Base-by-base conservation (phyloP, 2,888 invertebrate species). In the Spisula subtruncata region DNA sequence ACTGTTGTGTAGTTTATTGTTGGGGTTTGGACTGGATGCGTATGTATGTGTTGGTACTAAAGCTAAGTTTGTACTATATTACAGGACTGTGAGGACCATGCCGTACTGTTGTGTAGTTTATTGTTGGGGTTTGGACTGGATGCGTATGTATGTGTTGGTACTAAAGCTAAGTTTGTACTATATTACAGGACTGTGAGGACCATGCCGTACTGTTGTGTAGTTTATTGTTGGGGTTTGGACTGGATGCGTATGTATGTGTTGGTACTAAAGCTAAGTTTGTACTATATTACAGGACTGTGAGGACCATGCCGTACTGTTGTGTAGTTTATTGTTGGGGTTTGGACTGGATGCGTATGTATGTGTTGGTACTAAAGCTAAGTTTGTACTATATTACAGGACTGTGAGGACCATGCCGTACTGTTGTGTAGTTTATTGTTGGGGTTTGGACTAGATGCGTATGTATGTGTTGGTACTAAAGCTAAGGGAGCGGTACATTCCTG, bases 21-120 rank as follows among this genome's bases (percentile, higher is more conserved):
- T 97, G 46, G 97, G 97, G 5, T 97, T 97, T 94, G 97, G 97
- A 20, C 94, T 97, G 35, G 96, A 97, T 92, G 96, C 97, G 12
- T 97, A 96, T 90, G 96, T 97, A 6, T 96, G 96, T 95, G 95
- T 96, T 6, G 97, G 97, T 12, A 96, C 96, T 16, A 96, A 96
- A 86, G 90, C 92, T 14, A 96, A 96, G 85, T 56, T 56, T 56
- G 41, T 56, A 6, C 20, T 20, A 25, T 25, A 66, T 75, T 75
- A 18, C 91, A 96, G 96, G 96, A 96, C 88, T 95, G 95, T 94
- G 96, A 96, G 89, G 96, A 97, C 93, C 97, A 97, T 93, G 96
- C 97, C 16, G 91, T 95, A 4, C 88, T 97, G 66, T 94, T 97
- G 54, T 97, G 97, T 87, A 96, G 96, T 91, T 93, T 97, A 41